Conservation (phyloP, 2,797 vertebrate species). For the Lindbergichthys nudifrons region DNA sequence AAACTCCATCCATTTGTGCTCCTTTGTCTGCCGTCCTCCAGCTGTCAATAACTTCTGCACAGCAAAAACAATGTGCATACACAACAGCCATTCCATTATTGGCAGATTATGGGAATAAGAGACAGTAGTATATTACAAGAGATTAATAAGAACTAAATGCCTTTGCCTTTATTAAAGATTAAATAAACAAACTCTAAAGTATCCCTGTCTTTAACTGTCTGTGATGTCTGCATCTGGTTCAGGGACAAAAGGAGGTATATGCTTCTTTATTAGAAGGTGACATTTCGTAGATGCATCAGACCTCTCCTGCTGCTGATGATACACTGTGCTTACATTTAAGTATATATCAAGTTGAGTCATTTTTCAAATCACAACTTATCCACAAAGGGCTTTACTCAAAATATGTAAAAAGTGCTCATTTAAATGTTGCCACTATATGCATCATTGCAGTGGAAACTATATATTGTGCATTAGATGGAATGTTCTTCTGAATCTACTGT, state of each 20-base stretch:
- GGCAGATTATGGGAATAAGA: not conserved
- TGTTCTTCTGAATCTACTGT: constrained; percentile 14
- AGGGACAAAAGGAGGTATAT: not conserved
- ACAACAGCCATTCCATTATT: not conserved
- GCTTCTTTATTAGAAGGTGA: not conserved
- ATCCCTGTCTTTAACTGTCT: not conserved
- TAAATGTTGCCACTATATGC: not conserved
- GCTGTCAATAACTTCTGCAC: not conserved
- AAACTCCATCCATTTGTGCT: not conserved
- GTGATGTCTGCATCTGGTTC: not conserved
- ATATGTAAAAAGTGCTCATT: not conserved
- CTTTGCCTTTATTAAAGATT: not conserved
- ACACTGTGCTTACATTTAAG: too few species aligned
- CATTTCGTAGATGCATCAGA: too few species aligned
- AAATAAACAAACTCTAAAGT: not conserved
- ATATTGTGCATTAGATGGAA: constrained; percentile 10
- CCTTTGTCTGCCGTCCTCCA: not conserved
- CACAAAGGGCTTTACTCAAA: not conserved
- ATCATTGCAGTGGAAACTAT: constrained; percentile 13
- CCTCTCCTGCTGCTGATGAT: too few species aligned
- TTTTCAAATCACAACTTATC: too few species aligned
- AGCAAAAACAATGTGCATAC: not conserved
- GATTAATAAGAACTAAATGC: too few species aligned
- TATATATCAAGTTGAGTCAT: too few species aligned
- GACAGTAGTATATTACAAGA: not conserved